These are phyloP conservation scores for Spodoptera litura DNA, from an alignment of 1,140 invertebrate genomes.

Conservation along the genomic window DNA sequence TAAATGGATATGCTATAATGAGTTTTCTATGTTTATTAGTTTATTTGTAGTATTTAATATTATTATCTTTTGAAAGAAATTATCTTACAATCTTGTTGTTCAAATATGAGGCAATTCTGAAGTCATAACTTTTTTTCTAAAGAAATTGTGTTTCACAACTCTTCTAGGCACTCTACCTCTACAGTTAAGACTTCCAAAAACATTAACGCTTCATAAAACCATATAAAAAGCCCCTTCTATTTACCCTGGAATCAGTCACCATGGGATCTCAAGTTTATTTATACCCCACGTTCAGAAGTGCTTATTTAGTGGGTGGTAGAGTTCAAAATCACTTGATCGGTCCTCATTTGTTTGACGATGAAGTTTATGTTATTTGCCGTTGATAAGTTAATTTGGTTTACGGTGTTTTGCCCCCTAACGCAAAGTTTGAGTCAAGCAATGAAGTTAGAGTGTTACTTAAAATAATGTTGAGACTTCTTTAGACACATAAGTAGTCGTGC, in stretches of 20 bases:
- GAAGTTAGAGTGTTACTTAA: not conserved
- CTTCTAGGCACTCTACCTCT: too few species aligned
- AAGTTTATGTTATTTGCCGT: conserved; percentile 53
- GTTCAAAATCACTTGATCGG: conserved; percentile 4
- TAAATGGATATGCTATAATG: too few species aligned
- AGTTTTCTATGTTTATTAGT: too few species aligned
- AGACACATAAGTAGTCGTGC: not conserved
- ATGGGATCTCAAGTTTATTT: conserved; percentile 40
- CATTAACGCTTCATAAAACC: not conserved
- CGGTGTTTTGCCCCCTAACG: conserved; percentile 47
- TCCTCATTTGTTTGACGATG: not conserved
- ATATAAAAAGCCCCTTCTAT: conserved; percentile 32
- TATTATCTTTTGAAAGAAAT: too few species aligned
- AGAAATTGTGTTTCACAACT: too few species aligned
- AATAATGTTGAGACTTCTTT: not conserved
- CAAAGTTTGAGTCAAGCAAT: conserved; percentile 51
- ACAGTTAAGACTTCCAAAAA: conserved; percentile 10
- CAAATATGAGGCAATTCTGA: too few species aligned
- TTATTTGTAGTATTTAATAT: too few species aligned
- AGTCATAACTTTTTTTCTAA: too few species aligned
- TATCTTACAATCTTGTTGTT: too few species aligned
- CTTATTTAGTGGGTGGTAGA: not conserved
- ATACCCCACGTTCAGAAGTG: not conserved
- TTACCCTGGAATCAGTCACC: conserved; percentile 42
- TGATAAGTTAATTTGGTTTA: conserved; percentile 70